phyloP scores from a whole-genome alignment of 2,113 vertebrate species.

The Sakesphorus luctuosus region DNA sequence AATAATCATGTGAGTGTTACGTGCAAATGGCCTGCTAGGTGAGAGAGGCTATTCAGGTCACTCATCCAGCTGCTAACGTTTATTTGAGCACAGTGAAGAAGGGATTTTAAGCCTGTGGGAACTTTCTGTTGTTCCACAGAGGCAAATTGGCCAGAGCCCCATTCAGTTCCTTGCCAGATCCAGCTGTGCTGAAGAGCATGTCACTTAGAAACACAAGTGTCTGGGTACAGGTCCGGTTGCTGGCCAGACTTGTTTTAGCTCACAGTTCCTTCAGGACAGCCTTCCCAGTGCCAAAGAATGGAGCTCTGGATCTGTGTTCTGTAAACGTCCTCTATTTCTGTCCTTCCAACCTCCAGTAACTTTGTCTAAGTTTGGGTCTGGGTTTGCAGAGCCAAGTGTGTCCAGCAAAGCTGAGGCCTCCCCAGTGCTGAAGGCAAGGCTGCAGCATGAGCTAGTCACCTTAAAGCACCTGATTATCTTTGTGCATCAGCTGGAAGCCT shows the following conservation, averaged over 20 bases:
- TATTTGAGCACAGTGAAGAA: not conserved
- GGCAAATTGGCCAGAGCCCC: not conserved
- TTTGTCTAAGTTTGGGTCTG: not conserved
- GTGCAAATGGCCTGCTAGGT: not conserved
- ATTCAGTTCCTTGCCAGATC: not conserved
- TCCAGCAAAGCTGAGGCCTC: not conserved
- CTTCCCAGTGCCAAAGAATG: not conserved
- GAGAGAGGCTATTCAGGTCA: not conserved
- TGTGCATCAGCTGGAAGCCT: not conserved
- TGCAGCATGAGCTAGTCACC: not conserved
- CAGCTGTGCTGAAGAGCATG: not conserved
- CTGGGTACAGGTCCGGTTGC: not conserved
- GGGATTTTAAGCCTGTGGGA: not conserved
- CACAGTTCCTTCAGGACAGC: not conserved
- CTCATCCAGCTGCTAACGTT: not conserved
- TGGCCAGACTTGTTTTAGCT: not conserved
- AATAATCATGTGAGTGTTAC: not conserved
- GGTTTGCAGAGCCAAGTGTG: not conserved
- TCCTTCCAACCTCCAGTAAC: not conserved
- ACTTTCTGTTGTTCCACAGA: not conserved
- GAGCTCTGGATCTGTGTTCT: not conserved
- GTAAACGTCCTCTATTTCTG: not conserved
- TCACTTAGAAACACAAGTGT: rapidly evolving
- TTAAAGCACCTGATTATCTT: not conserved
- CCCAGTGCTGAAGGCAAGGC: not conserved